phyloP scores from a whole-genome alignment of 2,113 vertebrate species.

The Dermatemys mawii region DNA sequence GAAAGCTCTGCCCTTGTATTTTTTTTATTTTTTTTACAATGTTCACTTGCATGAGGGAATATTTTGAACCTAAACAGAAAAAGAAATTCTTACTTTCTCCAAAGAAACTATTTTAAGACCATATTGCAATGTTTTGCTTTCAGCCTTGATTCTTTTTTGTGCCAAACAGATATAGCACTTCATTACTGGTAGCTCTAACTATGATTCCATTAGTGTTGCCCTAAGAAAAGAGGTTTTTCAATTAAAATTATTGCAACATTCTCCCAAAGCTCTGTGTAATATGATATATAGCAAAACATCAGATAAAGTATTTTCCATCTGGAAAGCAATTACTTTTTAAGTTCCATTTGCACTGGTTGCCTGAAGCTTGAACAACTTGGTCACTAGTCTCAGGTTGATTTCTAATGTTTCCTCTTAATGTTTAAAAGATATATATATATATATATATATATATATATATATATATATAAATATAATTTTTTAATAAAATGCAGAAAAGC shows the following conservation, averaged over 20 bases:
- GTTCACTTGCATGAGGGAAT: fast-evolving
- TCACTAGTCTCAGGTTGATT: neutral
- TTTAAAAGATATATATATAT: neutral
- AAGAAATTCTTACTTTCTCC: neutral
- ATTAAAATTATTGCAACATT: neutral
- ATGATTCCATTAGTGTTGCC: neutral
- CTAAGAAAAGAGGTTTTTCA: neutral
- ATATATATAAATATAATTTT: too few species aligned
- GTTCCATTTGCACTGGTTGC: neutral
- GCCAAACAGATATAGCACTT: neutral
- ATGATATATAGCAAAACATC: neutral
- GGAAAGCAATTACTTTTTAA: neutral
- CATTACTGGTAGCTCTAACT: neutral
- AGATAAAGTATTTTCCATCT: constrained; percentile 15
- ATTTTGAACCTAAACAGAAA: neutral
- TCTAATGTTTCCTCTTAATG: neutral
- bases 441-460: too few species aligned
- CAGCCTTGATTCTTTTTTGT: neutral
- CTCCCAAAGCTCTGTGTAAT: neutral
- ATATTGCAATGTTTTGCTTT: neutral
- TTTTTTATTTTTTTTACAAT: neutral
- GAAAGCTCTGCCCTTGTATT: neutral
- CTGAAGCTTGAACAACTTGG: neutral
- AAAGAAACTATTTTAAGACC: neutral
- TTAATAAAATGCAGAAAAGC: neutral